Evolutionary conservation across 1,140 invertebrate species (phyloP), one percentile per base, ranked within the genome.

Genomic region (Lutraria rhynchaena): DNA sequence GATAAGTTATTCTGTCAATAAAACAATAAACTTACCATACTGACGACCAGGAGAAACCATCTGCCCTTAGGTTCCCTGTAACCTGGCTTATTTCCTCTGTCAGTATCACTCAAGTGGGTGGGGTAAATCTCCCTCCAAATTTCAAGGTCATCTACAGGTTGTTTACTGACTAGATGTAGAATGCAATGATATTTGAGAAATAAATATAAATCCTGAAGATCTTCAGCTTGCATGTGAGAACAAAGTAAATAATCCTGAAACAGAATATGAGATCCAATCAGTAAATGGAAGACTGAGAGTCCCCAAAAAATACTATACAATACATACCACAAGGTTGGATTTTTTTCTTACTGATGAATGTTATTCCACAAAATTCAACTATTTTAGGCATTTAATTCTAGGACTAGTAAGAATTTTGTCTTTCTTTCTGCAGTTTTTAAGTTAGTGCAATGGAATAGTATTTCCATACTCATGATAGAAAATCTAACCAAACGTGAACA

Each of bases 111-210:
- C 4, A 86, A 73, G 15, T 88, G 74, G 5, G 89, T 88, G 0
- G 91, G 92, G 70, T 88, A 92, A 19, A 93, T 84, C 70, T 91
- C 90, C 71, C 87, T 83, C 92, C 92, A 93, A 24, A 91, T 88
- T 9, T 93, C 87, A 27, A 93, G 73, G 70, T 92, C 90, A 44
- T 89, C 88, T 13, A 92, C 83, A 33, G 86, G 77, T 75, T 89
- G 84, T n/a, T 83, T 82, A 44, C 71, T 75, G 24, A 90, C 90
- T 15, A 93, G 86, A 24, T 85, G 80, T 37, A 92, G 83, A 27
- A 93, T 65, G 4, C 89, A 87, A 80, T 92, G 87, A 73, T 91
- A 87, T 46, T 87, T 85, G 0, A 90, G 73, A 63, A 90, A 92
- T 35, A 91, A 77, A 44, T 87, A 74, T 7, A 93, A 74, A 77